A percentile compares a stretch with the other conserved stretches of the same genome.
Conservation (phyloP, 2,888 invertebrate genomes). For the Euphydryas editha region DNA sequence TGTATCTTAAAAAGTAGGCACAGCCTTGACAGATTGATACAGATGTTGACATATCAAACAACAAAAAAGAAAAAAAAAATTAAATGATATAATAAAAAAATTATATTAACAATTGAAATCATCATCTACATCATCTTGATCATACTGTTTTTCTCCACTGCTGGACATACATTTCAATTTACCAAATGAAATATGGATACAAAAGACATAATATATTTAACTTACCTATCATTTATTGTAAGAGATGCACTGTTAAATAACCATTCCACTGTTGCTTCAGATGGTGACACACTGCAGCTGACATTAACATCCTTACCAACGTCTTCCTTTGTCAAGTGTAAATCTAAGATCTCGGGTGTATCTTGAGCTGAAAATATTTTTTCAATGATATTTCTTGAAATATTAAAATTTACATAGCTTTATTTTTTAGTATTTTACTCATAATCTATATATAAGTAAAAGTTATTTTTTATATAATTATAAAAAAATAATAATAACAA, state of each 20-base stretch:
- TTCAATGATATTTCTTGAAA: not conserved
- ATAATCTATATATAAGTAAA: no score
- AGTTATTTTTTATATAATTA: no score
- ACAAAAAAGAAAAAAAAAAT: no score
- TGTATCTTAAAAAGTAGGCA: no score
- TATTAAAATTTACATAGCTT: no score
- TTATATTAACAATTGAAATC: no score
- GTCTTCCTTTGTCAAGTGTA: conserved; percentile 52
- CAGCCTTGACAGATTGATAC: no score
- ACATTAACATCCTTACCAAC: conserved; percentile 59
- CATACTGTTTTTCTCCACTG: no score
- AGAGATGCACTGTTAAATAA: conserved; percentile 55
- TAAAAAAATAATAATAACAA: no score
- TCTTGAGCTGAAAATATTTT: conserved; percentile 49
- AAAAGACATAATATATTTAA: conserved; percentile 2
- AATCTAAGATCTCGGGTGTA: conserved; percentile 49
- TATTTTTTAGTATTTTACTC: not conserved
- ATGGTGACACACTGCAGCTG: conserved; percentile 59
- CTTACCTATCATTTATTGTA: conserved; percentile 54
- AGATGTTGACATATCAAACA: no score
- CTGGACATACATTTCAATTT: not conserved
- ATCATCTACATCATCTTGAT: no score
- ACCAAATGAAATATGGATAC: not conserved
- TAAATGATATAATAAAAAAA: no score
- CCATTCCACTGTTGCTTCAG: conserved; percentile 61